phyloP scores from a whole-genome alignment of 2,888 invertebrate genomes.

The Dolomedes plantarius region DNA sequence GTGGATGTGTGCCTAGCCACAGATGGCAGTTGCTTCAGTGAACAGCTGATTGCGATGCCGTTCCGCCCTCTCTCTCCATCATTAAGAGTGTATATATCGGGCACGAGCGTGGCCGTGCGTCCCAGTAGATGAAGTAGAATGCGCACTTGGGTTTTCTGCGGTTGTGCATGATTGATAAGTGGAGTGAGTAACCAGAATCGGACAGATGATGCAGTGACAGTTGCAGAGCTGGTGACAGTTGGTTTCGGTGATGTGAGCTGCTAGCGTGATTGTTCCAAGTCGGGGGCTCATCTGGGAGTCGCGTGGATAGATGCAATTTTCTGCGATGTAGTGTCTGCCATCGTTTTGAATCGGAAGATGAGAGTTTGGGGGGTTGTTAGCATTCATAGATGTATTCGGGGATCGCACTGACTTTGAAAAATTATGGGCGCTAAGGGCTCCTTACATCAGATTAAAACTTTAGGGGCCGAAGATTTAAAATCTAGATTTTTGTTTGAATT shows the following conservation, averaged over 20 bases:
- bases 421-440: no score
- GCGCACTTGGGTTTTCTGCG: not conserved
- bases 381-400: no score
- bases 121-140: not conserved
- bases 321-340: no score
- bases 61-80: not conserved
- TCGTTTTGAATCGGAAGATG: no score
- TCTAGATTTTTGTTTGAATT: no score
- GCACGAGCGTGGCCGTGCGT: not conserved
- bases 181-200: not conserved
- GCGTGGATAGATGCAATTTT: no score
- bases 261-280: not conserved
- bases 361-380: no score
- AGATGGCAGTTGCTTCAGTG: constrained; percentile 2
- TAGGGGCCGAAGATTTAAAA: no score
- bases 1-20: not conserved
- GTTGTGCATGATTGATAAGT: not conserved
- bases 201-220: not conserved
- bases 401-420: no score
- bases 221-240: not conserved
- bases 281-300: no score
- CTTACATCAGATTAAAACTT: no score
- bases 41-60: not conserved
- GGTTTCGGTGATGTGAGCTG: not conserved
- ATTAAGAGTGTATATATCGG: not conserved